phyloP scores from a whole-genome alignment of 2,888 invertebrate species.

The Eupeodes latifasciatus region DNA sequence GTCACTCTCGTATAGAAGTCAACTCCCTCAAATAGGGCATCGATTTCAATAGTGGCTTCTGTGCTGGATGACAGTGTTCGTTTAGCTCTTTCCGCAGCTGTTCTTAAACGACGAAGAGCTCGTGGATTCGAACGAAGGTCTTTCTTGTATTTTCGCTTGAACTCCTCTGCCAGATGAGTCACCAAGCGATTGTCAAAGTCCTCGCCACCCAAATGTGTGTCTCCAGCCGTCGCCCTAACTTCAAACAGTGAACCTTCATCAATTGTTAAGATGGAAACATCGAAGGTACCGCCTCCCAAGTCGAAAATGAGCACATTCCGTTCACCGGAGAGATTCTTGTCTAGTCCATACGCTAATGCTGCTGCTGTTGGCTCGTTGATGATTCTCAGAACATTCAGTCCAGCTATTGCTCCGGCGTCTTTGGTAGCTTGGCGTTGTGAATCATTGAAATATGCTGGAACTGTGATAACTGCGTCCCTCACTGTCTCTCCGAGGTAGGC shows the following conservation, averaged over 20 bases:
- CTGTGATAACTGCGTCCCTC: slow-evolving; percentile 93
- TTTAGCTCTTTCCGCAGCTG: slow-evolving; percentile 91
- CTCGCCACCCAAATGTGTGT: slow-evolving; percentile 96
- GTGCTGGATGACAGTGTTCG: slow-evolving; percentile 91
- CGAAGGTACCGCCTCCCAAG: slow-evolving; percentile 93
- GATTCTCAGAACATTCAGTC: slow-evolving; percentile 94
- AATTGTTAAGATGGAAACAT: slow-evolving; percentile 97
- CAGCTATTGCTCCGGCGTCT: slow-evolving; percentile 95
- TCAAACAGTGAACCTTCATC: slow-evolving; percentile 84
- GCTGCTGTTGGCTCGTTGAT: slow-evolving; percentile 97
- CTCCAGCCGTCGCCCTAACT: slow-evolving; percentile 94
- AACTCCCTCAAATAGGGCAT: slow-evolving; percentile 90
- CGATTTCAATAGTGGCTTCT: slow-evolving; percentile 90
- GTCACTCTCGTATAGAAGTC: slow-evolving; percentile 90
- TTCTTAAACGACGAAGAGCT: slow-evolving; percentile 88
- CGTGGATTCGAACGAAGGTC: slow-evolving; percentile 88
- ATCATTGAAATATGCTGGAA: slow-evolving; percentile 96
- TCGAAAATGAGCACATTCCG: slow-evolving; percentile 90
- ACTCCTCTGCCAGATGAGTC: slow-evolving; percentile 93
- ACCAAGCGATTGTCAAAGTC: slow-evolving; percentile 96
- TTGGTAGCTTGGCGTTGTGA: slow-evolving; percentile 96
- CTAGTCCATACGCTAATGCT: slow-evolving; percentile 95
- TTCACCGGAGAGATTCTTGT: slow-evolving; percentile 92
- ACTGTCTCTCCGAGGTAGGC: slow-evolving; percentile 93
- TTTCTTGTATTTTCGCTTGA: slow-evolving; percentile 91